Conservation (phyloP, 1,140 invertebrate genomes). For the Aleiodes sp. region DNA sequence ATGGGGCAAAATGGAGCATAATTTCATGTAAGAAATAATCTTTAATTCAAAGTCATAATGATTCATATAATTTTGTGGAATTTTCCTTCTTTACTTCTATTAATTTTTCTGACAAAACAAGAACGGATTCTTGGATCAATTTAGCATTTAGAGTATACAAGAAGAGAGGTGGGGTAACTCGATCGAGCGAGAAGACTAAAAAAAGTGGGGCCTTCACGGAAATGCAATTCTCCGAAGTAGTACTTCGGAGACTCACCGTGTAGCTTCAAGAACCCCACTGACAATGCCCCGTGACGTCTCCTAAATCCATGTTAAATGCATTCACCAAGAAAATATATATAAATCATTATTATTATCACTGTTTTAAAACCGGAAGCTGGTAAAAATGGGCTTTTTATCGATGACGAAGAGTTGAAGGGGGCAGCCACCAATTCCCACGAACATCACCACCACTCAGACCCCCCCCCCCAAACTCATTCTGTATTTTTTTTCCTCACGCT, state of each 20-base stretch:
- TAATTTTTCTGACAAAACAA: too few relatives aligned
- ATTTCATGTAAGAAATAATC: too few relatives aligned
- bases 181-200: conserved; percentile 14
- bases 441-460: not conserved
- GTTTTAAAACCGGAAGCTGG: not conserved
- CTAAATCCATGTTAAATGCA: not conserved
- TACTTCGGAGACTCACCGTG: too few relatives aligned
- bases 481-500: not conserved
- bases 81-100: too few relatives aligned
- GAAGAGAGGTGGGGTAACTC: not conserved
- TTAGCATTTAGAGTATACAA: not conserved
- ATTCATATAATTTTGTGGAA: too few relatives aligned
- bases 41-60: too few relatives aligned
- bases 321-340: not conserved
- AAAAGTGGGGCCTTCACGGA: conserved; percentile 3
- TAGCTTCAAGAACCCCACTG: conserved; percentile 17
- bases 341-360: too few relatives aligned
- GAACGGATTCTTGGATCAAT: too few relatives aligned
- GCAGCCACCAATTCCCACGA: conserved; percentile 1
- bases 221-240: conserved; percentile 2
- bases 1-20: too few relatives aligned
- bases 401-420: not conserved
- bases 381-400: not conserved
- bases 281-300: conserved; percentile 3
- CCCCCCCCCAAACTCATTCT: not conserved